phyloP scores from a whole-genome alignment of 2,113 vertebrate species.

The Laticauda colubrina region DNA sequence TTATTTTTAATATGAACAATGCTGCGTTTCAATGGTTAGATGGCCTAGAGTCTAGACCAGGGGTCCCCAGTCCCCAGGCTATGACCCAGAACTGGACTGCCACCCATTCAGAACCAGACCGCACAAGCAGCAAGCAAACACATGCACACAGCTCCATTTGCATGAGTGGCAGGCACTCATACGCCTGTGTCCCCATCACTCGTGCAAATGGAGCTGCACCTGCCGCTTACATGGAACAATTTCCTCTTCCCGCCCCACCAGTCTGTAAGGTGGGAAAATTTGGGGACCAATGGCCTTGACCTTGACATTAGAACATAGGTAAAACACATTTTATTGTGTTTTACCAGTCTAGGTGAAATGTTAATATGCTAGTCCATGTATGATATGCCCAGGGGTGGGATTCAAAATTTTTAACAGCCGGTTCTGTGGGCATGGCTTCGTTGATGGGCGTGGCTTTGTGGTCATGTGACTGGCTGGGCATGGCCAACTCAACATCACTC shows the following conservation, averaged over 20 bases:
- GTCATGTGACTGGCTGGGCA: too few relatives aligned
- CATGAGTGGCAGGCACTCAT: neutral
- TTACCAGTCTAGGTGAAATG: neutral
- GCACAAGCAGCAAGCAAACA: rapidly evolving
- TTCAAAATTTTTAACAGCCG: too few relatives aligned
- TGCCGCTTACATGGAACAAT: neutral
- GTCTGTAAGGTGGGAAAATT: neutral
- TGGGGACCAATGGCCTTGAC: neutral
- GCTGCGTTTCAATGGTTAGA: neutral
- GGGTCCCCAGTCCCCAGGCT: too few relatives aligned
- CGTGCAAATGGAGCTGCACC: neutral
- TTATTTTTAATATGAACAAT: neutral
- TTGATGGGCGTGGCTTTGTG: too few relatives aligned
- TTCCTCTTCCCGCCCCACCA: neutral
- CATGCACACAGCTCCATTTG: neutral
- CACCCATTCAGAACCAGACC: neutral
- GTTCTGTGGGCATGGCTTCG: too few relatives aligned
- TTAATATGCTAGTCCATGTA: neutral
- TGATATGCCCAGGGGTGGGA: neutral
- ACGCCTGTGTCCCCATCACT: neutral
- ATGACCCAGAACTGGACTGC: neutral
- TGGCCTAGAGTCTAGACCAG: neutral
- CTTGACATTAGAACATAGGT: neutral
- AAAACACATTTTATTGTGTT: too few relatives aligned
- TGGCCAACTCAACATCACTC: too few relatives aligned